Conservation (phyloP, 2,113 vertebrate genomes). For the Ahaetulla prasina region DNA sequence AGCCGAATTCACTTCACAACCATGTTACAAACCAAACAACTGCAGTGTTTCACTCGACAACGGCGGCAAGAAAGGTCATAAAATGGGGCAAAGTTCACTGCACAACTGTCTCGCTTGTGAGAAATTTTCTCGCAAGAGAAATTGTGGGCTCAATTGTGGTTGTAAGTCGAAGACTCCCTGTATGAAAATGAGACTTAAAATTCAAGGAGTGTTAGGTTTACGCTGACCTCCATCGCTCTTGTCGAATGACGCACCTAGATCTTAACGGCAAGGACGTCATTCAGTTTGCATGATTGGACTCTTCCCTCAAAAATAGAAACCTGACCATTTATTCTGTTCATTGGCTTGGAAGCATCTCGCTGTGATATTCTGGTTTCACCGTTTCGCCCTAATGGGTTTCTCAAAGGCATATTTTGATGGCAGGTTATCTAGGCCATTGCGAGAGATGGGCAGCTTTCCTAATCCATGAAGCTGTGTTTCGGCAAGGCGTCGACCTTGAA, state of each 20-base stretch:
- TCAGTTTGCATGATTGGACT: neutral
- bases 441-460: neutral
- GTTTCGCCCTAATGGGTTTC: neutral
- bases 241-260: neutral
- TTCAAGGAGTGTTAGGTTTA: neutral
- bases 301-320: neutral
- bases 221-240: neutral
- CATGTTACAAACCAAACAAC: too few species aligned
- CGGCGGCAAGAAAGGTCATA: too few species aligned
- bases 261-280: neutral
- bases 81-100: too few species aligned
- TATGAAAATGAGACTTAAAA: neutral
- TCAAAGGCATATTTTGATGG: neutral
- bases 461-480: neutral
- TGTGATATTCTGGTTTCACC: neutral
- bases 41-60: too few species aligned
- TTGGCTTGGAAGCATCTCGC: neutral
- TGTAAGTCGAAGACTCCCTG: too few species aligned
- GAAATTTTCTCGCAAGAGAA: too few species aligned
- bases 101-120: too few species aligned
- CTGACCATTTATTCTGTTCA: neutral
- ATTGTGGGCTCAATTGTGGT: too few species aligned
- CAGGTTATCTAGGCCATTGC: neutral
- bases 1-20: too few species aligned
- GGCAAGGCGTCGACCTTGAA: neutral